Conservation (phyloP, 2,113 vertebrate species). For the Chamaetylas fuelleborni region DNA sequence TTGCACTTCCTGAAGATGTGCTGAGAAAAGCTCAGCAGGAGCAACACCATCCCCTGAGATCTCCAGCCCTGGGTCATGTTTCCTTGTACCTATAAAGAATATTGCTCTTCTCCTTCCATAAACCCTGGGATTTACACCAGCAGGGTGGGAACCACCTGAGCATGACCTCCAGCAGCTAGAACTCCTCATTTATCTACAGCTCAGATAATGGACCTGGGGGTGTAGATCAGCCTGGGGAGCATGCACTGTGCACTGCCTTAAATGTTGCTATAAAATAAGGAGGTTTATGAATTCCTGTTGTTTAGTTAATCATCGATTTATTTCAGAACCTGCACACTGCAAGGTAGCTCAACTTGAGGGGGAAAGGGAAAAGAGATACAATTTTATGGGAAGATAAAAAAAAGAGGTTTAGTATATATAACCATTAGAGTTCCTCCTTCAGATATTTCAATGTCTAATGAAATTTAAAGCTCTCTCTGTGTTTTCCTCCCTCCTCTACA, state of each 20-base stretch:
- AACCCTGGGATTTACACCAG: not conserved
- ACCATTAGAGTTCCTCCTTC: conserved; percentile 17
- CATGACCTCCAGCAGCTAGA: not conserved
- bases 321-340: not conserved
- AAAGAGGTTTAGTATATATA: not conserved
- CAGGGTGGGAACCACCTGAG: not conserved
- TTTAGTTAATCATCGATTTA: conserved; percentile 12
- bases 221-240: not conserved
- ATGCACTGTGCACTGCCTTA: not conserved
- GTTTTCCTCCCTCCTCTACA: not conserved
- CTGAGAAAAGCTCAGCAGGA: not conserved
- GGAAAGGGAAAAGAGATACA: not conserved
- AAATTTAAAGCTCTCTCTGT: conserved; percentile 12
- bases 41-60: not conserved
- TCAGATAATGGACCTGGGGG: not conserved
- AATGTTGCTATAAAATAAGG: not conserved
- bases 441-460: conserved; percentile 24
- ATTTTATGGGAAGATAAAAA: conserved; percentile 28
- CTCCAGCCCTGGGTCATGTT: not conserved
- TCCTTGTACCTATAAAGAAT: not conserved
- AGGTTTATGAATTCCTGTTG: conserved; percentile 6
- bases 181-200: not conserved
- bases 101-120: not conserved
- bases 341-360: not conserved
- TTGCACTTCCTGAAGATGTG: not conserved